phyloP scores from a whole-genome alignment of 2,888 invertebrate genomes.

The Nesidiocoris tenuis region DNA sequence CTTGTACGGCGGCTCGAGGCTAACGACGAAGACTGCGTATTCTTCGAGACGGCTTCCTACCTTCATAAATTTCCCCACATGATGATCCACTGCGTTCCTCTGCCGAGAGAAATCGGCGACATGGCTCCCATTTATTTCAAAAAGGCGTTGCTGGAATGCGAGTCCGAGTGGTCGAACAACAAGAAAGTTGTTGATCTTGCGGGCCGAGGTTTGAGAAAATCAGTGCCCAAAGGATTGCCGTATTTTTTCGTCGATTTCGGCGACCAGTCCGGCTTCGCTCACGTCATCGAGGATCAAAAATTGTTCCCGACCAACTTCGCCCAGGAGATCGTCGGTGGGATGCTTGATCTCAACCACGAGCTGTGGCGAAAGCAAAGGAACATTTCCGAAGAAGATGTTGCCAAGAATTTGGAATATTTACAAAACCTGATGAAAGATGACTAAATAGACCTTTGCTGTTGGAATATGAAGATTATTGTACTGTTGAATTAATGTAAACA shows the following conservation, averaged over 20 bases:
- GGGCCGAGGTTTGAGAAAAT: conserved; percentile 70
- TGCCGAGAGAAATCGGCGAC: conserved; percentile 79
- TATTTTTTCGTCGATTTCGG: conserved; percentile 96
- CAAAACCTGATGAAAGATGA: conserved; percentile 55
- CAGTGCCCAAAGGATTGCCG: conserved; percentile 88
- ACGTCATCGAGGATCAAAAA: conserved; percentile 92
- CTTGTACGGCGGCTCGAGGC: conserved; percentile 70
- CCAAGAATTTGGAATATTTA: conserved; percentile 73
- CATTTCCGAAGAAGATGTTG: conserved; percentile 73
- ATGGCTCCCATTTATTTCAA: conserved; percentile 95
- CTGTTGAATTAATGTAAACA: too few species aligned
- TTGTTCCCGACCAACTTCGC: conserved; percentile 87
- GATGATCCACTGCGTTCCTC: conserved; percentile 83
- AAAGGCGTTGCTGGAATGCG: conserved; percentile 94
- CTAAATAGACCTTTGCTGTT: too few species aligned
- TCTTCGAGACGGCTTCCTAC: conserved; percentile 79
- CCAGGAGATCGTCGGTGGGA: conserved; percentile 92
- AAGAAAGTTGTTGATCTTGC: conserved; percentile 80
- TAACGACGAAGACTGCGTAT: conserved; percentile 76
- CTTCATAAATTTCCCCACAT: conserved; percentile 78
- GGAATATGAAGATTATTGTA: too few species aligned
- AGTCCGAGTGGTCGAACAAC: conserved; percentile 92
- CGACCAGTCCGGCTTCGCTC: conserved; percentile 87
- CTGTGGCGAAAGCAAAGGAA: conserved; percentile 80
- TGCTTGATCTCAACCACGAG: conserved; percentile 82